Conservation (phyloP, 2,888 invertebrate species). For the Amiota minor region DNA sequence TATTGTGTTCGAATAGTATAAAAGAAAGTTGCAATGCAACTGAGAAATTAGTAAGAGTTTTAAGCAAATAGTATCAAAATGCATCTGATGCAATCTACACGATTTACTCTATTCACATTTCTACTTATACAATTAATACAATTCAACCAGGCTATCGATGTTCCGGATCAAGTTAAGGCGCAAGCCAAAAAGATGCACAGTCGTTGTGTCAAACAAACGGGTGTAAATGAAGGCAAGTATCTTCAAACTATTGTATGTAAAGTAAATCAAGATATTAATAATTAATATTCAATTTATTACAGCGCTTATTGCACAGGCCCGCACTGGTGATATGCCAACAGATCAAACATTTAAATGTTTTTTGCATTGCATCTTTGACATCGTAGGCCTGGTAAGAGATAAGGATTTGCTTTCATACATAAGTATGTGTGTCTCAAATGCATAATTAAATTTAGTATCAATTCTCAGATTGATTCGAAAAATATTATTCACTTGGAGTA, state of each 20-base stretch:
- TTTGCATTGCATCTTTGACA: constrained; percentile 69
- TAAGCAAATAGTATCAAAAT: constrained; percentile 28
- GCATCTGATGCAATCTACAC: not conserved
- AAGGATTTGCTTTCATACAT: not conserved
- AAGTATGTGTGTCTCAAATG: not conserved
- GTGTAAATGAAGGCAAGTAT: constrained; percentile 60
- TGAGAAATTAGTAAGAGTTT: not conserved
- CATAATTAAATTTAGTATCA: not conserved
- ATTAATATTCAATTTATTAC: constrained; percentile 1
- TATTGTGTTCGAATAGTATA: constrained; percentile 40
- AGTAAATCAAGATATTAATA: too few relatives aligned
- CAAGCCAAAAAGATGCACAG: constrained; percentile 61
- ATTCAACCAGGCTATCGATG: constrained; percentile 51
- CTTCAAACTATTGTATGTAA: not conserved
- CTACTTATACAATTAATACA: constrained; percentile 41
- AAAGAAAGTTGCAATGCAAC: constrained; percentile 37
- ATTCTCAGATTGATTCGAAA: constrained; percentile 62
- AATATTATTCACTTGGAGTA: constrained; percentile 64
- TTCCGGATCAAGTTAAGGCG: constrained; percentile 59
- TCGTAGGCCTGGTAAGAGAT: constrained; percentile 64
- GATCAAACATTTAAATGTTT: constrained; percentile 67
- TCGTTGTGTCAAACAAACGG: constrained; percentile 61
- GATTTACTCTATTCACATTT: constrained; percentile 32
- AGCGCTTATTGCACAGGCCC: constrained; percentile 51
- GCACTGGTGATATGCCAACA: constrained; percentile 53